phyloP scores from a whole-genome alignment of 2,888 invertebrate genomes.

The Orthosia gracilis region DNA sequence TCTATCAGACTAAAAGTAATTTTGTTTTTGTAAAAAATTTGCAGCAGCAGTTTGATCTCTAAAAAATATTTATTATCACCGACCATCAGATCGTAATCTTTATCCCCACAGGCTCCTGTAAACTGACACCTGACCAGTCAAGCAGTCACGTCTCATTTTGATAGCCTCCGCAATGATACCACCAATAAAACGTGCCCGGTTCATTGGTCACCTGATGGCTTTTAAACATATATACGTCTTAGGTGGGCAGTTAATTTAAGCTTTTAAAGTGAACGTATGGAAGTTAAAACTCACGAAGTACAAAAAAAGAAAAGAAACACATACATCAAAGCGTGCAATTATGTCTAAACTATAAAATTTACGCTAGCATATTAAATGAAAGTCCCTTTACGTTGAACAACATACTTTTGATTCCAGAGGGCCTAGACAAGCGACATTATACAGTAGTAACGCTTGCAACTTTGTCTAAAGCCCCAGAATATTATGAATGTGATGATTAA shows the following conservation, averaged over 20 bases:
- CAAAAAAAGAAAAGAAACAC: neutral
- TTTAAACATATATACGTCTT: constrained; percentile 41
- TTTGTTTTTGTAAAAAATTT: too few relatives aligned
- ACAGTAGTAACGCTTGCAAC: too few relatives aligned
- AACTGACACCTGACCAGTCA: constrained; percentile 47
- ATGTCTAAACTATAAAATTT: neutral
- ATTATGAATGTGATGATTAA: neutral
- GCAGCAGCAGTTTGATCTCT: neutral
- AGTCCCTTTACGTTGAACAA: neutral
- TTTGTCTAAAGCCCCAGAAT: neutral
- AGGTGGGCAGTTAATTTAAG: constrained; percentile 17
- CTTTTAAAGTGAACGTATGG: constrained; percentile 11
- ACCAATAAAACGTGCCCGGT: constrained; percentile 62
- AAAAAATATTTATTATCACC: neutral
- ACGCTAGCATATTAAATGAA: neutral
- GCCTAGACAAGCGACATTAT: too few relatives aligned
- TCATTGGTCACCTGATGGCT: constrained; percentile 57
- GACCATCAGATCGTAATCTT: constrained; percentile 9
- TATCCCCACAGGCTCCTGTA: constrained; percentile 21
- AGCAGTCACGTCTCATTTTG: constrained; percentile 60
- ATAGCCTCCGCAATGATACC: constrained; percentile 55
- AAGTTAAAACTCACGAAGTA: neutral
- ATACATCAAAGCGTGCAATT: neutral
- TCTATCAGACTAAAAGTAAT: neutral
- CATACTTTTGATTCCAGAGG: neutral